phyloP scores from a whole-genome alignment of 2,797 vertebrate species.

The Mormyrus proboscirostris region DNA sequence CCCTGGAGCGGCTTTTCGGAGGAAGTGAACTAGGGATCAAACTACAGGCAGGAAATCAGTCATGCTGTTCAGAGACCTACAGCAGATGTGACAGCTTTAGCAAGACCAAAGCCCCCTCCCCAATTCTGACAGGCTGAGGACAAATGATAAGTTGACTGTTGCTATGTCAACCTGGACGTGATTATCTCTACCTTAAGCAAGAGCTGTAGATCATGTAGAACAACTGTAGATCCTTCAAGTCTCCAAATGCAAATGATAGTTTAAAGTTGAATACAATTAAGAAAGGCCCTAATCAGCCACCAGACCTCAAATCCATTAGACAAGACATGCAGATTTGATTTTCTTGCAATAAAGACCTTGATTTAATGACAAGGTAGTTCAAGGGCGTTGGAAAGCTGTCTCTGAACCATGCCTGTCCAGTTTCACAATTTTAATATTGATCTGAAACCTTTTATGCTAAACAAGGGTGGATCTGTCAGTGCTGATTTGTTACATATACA shows the following conservation, averaged over 20 bases:
- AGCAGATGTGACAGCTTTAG: slow-evolving; percentile 5
- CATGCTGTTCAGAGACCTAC: slow-evolving; percentile 1
- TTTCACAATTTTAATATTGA: neutral
- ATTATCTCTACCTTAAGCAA: neutral
- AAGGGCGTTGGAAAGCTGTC: neutral
- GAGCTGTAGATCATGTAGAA: neutral
- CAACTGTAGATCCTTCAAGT: slow-evolving; percentile 3
- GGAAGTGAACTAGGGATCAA: neutral
- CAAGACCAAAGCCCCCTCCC: neutral
- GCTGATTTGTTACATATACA: neutral
- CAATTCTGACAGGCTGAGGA: slow-evolving; percentile 3
- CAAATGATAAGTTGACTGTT: neutral
- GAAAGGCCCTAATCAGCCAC: neutral
- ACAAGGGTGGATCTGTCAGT: neutral
- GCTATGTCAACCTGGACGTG: slow-evolving; percentile 8
- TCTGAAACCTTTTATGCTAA: slow-evolving; percentile 2
- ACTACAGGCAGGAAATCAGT: neutral
- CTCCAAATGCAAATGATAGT: neutral
- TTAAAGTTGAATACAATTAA: slow-evolving; percentile 4
- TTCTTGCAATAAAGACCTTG: neutral
- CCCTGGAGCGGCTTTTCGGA: neutral
- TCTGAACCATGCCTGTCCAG: neutral
- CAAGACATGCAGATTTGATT: slow-evolving; percentile 9
- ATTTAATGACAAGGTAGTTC: neutral
- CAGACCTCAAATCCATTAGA: slow-evolving; percentile 9